Evolutionary conservation across 2,113 vertebrate species (phyloP).

Genomic region (Erinaceus europaeus): DNA sequence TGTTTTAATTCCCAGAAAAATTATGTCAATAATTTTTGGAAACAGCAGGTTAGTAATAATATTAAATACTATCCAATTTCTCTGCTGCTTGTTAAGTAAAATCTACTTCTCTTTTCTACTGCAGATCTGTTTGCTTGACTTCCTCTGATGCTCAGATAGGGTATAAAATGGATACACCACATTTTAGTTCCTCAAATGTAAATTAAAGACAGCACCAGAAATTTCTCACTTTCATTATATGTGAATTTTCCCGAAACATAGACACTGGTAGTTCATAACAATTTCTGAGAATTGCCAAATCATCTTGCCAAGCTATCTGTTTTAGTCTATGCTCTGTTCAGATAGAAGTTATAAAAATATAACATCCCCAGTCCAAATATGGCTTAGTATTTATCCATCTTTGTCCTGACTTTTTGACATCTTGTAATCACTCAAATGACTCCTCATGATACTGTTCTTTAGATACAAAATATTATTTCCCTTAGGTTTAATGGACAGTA

Average conservation of each 20-base stretch:
- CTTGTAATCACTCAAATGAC: not conserved
- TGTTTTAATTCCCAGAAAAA: not conserved
- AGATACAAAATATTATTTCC: not conserved
- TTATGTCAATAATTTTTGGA: not conserved
- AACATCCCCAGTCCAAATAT: not conserved
- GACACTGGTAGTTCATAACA: not conserved
- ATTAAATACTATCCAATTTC: slow-evolving; percentile 2
- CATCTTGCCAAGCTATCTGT: not conserved
- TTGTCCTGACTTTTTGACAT: not conserved
- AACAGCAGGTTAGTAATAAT: not conserved
- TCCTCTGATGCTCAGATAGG: slow-evolving; percentile 48
- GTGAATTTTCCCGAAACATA: slow-evolving; percentile 51
- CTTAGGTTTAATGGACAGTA: not conserved
- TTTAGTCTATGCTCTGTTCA: not conserved
- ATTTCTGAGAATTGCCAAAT: slow-evolving; percentile 45
- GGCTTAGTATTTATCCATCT: not conserved
- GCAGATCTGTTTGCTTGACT: slow-evolving; percentile 53
- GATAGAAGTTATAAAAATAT: not conserved
- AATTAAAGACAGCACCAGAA: slow-evolving; percentile 21
- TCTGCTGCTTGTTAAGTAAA: slow-evolving; percentile 8
- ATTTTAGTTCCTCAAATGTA: slow-evolving; percentile 61
- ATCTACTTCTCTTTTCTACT: slow-evolving; percentile 65
- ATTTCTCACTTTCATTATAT: slow-evolving; percentile 66
- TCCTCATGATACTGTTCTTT: not conserved
- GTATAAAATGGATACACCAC: slow-evolving; percentile 34